A percentile compares a stretch with the other conserved stretches of the same genome.
phyloP scores from a whole-genome alignment of 2,888 invertebrate genomes.

The Flexamia atlantica region DNA sequence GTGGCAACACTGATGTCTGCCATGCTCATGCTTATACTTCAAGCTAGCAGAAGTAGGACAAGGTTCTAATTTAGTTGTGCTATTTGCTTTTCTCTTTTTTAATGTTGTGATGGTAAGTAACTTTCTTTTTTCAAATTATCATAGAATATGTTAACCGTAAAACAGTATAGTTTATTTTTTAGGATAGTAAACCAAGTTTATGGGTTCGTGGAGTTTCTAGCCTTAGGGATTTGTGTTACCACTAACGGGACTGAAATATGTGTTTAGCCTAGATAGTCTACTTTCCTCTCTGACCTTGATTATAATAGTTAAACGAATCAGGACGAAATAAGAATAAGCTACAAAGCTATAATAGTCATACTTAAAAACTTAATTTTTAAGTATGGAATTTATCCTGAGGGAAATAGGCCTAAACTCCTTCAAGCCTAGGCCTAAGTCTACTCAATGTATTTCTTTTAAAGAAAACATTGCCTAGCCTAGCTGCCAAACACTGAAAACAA shows the following conservation, averaged over 20 bases:
- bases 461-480: no score
- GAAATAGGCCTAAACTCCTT: no score
- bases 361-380: no score
- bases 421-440: background rate
- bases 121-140: background rate
- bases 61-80: background rate
- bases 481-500: no score
- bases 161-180: background rate
- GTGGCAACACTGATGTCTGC: no score
- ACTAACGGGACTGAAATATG: constrained; percentile 42
- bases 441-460: background rate
- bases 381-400: no score
- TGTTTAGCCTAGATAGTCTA: constrained; percentile 19
- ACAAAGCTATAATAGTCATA: no score
- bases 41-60: constrained; percentile 5
- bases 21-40: no score
- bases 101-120: background rate
- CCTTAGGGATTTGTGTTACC: background rate
- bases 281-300: constrained; percentile 35
- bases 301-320: background rate
- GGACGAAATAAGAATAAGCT: no score
- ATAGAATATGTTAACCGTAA: background rate
- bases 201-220: background rate
- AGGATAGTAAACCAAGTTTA: background rate
- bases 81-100: background rate